These are phyloP conservation scores for Fopius arisanus DNA, from an alignment of 1,140 invertebrate species.

Conservation along the genomic window DNA sequence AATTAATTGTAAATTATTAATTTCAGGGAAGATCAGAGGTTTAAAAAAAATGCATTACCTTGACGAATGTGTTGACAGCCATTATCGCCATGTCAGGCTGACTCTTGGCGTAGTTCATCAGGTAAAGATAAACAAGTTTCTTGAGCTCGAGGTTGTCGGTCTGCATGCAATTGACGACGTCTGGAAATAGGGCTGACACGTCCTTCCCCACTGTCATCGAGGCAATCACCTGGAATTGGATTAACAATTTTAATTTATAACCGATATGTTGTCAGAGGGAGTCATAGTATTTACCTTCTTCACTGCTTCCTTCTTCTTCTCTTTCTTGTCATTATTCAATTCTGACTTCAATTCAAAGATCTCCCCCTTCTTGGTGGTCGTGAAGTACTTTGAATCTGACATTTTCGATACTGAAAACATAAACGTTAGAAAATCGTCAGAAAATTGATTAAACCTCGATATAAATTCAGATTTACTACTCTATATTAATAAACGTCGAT, in stretches of 20 bases:
- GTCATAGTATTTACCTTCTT: constrained; percentile 86
- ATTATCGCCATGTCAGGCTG: constrained; percentile 99
- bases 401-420: constrained; percentile 68
- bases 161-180: constrained; percentile 99
- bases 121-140: constrained; percentile 98
- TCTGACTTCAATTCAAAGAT: constrained; percentile 99
- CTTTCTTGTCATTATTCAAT: constrained; percentile 99
- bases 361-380: constrained; percentile 99
- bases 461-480: background rate
- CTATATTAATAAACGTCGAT: too few species aligned
- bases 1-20: constrained; percentile 15
- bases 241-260: too few species aligned
- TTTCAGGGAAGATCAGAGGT: background rate
- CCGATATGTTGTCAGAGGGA: background rate
- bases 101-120: constrained; percentile 99
- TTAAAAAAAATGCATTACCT: constrained; percentile 71
- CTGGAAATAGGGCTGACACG: constrained; percentile 95
- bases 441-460: constrained; percentile 9
- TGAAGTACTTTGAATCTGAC: constrained; percentile 99
- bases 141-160: constrained; percentile 99
- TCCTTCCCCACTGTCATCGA: constrained; percentile 99
- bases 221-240: constrained; percentile 98
- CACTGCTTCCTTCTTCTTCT: constrained; percentile 99
- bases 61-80: constrained; percentile 99
- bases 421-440: too few species aligned